Evolutionary conservation across 2,888 invertebrate species (phyloP).

Genomic region (Agrochola lychnidis): DNA sequence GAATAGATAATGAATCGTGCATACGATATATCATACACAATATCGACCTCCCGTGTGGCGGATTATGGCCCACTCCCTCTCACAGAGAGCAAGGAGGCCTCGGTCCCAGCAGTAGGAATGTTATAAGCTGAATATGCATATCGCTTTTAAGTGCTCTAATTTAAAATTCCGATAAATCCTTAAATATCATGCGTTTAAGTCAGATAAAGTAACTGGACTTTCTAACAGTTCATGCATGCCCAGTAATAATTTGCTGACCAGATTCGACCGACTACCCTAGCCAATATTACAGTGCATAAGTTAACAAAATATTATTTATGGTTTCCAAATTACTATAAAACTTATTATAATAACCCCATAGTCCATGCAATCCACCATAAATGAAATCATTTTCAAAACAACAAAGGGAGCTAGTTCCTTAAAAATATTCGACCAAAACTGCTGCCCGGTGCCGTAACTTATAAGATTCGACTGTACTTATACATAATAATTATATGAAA

Average conservation of each 20-base stretch:
- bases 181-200: conserved; percentile 9
- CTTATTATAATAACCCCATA: conserved; percentile 16
- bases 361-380: conserved; percentile 29
- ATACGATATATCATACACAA: conserved; percentile 1
- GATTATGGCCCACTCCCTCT: neutral
- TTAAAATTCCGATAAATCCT: neutral
- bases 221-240: conserved; percentile 4
- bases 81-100: neutral
- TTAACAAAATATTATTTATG: neutral
- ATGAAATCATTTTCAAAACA: neutral
- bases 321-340: neutral
- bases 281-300: neutral
- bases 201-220: neutral
- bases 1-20: conserved; percentile 7
- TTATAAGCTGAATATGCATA: neutral
- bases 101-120: neutral
- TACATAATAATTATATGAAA: neutral
- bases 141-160: neutral
- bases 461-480: neutral
- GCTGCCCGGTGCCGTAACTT: neutral
- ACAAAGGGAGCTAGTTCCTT: neutral
- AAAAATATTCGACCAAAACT: neutral
- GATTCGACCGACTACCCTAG: neutral
- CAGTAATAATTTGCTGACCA: neutral
- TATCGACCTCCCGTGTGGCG: no score